These are phyloP conservation scores for Typhlichthys subterraneus DNA, from an alignment of 2,797 vertebrate genomes.

Conservation along the genomic window DNA sequence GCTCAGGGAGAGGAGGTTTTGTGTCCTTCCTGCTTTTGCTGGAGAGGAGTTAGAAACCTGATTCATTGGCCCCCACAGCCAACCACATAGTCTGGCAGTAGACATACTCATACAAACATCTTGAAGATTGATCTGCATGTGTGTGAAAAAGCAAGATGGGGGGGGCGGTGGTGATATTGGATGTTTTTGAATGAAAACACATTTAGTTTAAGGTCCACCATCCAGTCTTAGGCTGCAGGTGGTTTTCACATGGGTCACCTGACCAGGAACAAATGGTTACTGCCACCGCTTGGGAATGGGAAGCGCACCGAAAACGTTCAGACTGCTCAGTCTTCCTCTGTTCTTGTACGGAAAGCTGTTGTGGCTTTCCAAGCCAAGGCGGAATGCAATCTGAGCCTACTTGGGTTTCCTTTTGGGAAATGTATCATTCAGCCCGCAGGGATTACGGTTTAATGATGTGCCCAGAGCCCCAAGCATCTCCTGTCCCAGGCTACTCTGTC, in stretches of 20 bases:
- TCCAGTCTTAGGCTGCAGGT: neutral
- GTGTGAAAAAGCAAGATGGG: too few relatives aligned
- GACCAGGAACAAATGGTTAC: neutral
- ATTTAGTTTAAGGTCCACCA: too few relatives aligned
- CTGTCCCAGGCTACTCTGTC: constrained; percentile 22
- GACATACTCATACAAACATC: constrained; percentile 20
- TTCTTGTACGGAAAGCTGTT: constrained; percentile 21
- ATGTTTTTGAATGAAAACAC: too few relatives aligned
- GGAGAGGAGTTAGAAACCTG: constrained; percentile 56
- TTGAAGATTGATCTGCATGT: too few relatives aligned
- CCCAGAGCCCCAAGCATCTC: constrained; percentile 13
- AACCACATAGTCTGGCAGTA: constrained; percentile 47
- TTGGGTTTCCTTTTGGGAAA: constrained; percentile 41
- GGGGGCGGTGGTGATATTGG: too few relatives aligned
- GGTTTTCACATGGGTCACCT: neutral
- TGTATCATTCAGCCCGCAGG: constrained; percentile 21
- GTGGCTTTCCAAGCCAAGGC: constrained; percentile 31
- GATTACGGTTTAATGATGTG: constrained; percentile 37
- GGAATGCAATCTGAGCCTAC: constrained; percentile 37
- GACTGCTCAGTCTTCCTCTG: constrained; percentile 10
- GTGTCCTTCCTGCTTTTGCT: constrained; percentile 64
- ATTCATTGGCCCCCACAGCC: constrained; percentile 24
- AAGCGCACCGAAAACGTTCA: neutral
- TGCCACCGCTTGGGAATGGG: constrained; percentile 12
- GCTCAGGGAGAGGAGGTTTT: constrained; percentile 63